Conservation (phyloP, 2,888 invertebrate genomes). For the Synanthedon tipuliformis region DNA sequence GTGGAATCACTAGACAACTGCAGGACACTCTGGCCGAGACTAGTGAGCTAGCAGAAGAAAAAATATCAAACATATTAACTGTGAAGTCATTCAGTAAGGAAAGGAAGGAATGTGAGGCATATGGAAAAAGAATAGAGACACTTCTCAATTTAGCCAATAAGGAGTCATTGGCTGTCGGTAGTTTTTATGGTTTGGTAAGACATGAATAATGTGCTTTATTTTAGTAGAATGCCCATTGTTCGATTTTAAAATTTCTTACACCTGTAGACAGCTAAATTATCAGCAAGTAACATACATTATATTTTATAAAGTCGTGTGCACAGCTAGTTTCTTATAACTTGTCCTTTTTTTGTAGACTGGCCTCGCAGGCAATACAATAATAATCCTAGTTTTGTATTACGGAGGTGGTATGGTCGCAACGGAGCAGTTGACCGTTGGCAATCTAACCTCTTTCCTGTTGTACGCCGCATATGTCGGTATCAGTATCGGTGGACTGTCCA, state of each 20-base stretch:
- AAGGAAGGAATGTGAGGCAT: conserved; percentile 77
- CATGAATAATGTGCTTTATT: neutral
- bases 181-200: conserved; percentile 90
- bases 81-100: conserved; percentile 95
- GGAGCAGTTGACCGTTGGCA: conserved; percentile 83
- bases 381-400: conserved; percentile 91
- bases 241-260: too few relatives aligned
- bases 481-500: conserved; percentile 89
- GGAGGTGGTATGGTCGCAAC: conserved; percentile 90
- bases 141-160: conserved; percentile 84
- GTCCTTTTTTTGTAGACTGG: conserved; percentile 73
- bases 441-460: conserved; percentile 91
- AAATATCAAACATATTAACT: conserved; percentile 90
- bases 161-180: conserved; percentile 87
- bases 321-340: conserved; percentile 1
- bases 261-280: too few relatives aligned
- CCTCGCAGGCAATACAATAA: conserved; percentile 89
- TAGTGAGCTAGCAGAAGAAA: conserved; percentile 85
- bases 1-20: conserved; percentile 83
- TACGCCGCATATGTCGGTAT: conserved; percentile 95
- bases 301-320: too few relatives aligned
- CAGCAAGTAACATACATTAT: too few relatives aligned
- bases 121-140: conserved; percentile 74
- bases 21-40: conserved; percentile 76
- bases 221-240: too few relatives aligned